Percentiles rank a stretch among this genome's conserved stretches.
These are phyloP conservation scores for Platorchestia sp. DNA, from an alignment of 1,140 invertebrate species.

Conservation along the genomic window DNA sequence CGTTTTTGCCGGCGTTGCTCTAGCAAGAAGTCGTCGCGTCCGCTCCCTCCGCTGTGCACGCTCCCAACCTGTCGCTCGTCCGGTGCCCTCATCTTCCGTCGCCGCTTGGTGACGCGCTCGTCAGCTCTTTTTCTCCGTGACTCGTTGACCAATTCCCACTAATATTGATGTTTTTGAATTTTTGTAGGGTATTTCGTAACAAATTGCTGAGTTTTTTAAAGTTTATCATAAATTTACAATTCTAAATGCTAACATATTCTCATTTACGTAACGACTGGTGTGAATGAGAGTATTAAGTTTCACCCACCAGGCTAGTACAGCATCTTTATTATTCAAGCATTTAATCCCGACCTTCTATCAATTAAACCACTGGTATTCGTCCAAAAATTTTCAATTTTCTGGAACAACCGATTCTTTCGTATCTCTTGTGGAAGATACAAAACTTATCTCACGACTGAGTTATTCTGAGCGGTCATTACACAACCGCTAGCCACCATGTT, in stretches of 20 bases:
- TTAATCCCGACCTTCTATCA: neutral
- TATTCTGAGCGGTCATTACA: neutral
- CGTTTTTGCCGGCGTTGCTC: neutral
- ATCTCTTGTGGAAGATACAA: neutral
- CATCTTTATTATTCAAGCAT: neutral
- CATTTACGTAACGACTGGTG: too few relatives aligned
- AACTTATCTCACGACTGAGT: neutral
- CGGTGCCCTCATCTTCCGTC: neutral
- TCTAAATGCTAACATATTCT: too few relatives aligned
- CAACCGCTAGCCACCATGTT: neutral
- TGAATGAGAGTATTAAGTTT: neutral
- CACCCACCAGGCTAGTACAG: neutral
- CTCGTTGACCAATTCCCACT: neutral
- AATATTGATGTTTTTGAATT: neutral
- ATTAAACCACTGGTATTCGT: neutral
- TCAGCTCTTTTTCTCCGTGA: neutral
- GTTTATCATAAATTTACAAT: too few relatives aligned
- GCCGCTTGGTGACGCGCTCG: neutral
- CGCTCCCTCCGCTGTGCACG: neutral
- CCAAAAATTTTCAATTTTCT: too few relatives aligned
- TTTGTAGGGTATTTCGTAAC: neutral
- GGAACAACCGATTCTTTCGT: neutral
- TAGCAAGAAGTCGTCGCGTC: neutral
- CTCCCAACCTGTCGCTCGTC: slow-evolving; percentile 31
- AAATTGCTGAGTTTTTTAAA: neutral